Base-by-base conservation (phyloP, 2,888 invertebrate species). In the Tenthredo distinguenda region DNA sequence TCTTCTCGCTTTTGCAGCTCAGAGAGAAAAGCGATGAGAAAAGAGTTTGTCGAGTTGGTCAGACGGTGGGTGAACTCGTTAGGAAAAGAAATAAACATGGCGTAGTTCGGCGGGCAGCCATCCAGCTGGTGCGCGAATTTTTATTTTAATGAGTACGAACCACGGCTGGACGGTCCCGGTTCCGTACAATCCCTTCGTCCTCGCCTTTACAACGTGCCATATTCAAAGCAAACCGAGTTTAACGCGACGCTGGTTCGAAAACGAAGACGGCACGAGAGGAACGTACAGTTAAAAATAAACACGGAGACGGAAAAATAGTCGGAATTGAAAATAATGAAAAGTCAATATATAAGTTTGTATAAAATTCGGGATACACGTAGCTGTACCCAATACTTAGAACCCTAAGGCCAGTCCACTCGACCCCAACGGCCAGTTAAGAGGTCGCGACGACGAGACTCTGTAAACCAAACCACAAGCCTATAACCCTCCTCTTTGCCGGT, bases 51-150 rank as follows among this genome's bases (percentile, higher is more conserved):
- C 50, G 34, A 55, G 15, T 47, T 55, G 84, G 87, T 86, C 87
- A 87, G 74, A 85, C 87, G 87, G 85, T 86, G 87, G 87, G 87
- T 87, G 88, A 90, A 90, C 90, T 90, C 90, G 89, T 90, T 90
- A 90, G 88, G 87, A 87, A 87, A 87, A 88, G 89, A 90, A 90
- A 90, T 90, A 90, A 90, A 89, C 90, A 89, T 89, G 87, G 86
- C 87, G 86, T 47, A n/a, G 76, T 85, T 62, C 85, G 50, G 76
- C 65, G 65, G 47, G 68, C n/a, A 85, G 86, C 81, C 86, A 86
- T 86, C 86, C 85, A 86, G 84, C 86, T 85, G 87, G 86, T 87
- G 87, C 87, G 88, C 86, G 84, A 89, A 90, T 90, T 88, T 91
- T 90, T 89, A 88, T 89, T 89, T 88, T 89, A 89, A 90, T 89